Percentiles rank a stretch among this genome's conserved stretches.
These are phyloP conservation scores for Abscondita cerata DNA, from an alignment of 2,888 invertebrate genomes.

Conservation along the genomic window DNA sequence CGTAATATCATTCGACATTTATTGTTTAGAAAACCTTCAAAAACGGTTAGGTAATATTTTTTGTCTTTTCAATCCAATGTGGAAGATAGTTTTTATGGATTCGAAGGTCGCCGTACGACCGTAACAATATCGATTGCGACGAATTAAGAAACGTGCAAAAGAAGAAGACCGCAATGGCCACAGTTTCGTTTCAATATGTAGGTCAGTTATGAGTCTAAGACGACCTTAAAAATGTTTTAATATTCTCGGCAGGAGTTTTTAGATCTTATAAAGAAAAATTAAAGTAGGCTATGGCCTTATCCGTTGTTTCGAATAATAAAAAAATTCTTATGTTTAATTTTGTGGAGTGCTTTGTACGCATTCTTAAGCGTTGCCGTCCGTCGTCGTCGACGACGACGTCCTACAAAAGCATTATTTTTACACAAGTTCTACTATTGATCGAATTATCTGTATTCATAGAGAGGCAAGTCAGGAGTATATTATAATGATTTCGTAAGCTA, in stretches of 20 bases:
- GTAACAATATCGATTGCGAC: neutral
- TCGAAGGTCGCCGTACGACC: neutral
- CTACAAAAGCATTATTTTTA: neutral
- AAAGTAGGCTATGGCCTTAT: neutral
- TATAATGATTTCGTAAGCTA: neutral
- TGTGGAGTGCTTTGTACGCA: neutral
- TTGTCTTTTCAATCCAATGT: too few relatives aligned
- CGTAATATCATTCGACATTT: conserved; percentile 1
- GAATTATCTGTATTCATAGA: neutral
- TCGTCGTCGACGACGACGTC: conserved; percentile 13
- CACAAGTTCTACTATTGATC: neutral
- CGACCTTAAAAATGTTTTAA: conserved; percentile 8
- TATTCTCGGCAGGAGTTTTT: conserved; percentile 1
- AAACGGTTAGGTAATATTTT: neutral
- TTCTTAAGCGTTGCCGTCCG: conserved; percentile 20
- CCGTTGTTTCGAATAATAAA: too few relatives aligned
- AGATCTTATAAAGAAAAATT: neutral
- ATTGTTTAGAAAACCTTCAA: conserved; percentile 2
- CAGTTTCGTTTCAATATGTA: conserved; percentile 1
- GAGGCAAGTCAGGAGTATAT: neutral
- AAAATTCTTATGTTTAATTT: neutral
- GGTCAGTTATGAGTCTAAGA: neutral
- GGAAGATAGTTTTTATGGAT: neutral
- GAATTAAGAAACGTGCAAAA: neutral
- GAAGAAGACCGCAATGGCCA: conserved; percentile 6